phyloP scores from a whole-genome alignment of 1,140 invertebrate species.

The Lepidurus apus region DNA sequence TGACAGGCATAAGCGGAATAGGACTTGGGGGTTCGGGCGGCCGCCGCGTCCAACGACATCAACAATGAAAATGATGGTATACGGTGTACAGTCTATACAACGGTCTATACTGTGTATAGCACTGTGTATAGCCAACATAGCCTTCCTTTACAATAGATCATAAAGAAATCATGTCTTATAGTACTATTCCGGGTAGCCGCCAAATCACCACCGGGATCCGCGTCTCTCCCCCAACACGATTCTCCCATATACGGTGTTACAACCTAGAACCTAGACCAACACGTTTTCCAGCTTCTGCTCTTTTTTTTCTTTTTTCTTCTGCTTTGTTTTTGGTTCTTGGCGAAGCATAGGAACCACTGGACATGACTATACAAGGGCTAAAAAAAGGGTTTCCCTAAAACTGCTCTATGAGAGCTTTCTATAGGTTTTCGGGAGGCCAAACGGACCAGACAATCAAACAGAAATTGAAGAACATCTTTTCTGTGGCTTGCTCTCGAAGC shows the following conservation, averaged over 20 bases:
- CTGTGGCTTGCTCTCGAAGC: background rate
- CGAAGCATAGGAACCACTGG: too few species aligned
- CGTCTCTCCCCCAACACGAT: background rate
- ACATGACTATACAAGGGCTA: background rate
- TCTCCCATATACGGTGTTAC: background rate
- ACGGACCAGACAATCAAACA: slow-evolving; percentile 13
- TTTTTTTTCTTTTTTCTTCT: background rate
- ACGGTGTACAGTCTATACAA: background rate
- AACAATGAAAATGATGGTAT: too few species aligned
- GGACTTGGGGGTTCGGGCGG: too few species aligned
- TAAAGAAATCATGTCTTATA: background rate
- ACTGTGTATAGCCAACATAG: background rate
- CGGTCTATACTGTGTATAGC: background rate
- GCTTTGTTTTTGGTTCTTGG: too few species aligned
- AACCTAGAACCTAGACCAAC: background rate
- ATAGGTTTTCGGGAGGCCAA: background rate
- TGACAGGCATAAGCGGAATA: too few species aligned
- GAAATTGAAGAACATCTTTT: background rate
- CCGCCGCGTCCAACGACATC: too few species aligned
- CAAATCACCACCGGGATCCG: background rate
- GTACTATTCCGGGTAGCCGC: background rate
- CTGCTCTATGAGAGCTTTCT: background rate
- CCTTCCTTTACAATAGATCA: background rate
- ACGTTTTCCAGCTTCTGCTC: background rate
- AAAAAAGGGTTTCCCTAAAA: background rate